A percentile compares a stretch with the other conserved stretches of the same genome.
Evolutionary conservation across 2,888 invertebrate genomes (phyloP).

Genomic region (Nemotelus pantherinus): DNA sequence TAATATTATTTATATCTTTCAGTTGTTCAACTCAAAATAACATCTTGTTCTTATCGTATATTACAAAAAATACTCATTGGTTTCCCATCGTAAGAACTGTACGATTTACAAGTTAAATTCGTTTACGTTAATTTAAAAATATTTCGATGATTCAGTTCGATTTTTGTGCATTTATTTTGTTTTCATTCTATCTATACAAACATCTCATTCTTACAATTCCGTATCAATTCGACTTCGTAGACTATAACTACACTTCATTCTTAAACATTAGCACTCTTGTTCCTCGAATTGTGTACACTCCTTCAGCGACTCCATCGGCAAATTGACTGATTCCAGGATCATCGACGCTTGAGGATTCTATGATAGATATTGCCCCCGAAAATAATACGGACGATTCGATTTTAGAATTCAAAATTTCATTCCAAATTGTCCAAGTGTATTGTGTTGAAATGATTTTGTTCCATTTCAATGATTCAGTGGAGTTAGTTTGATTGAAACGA

Average conservation of each 20-base stretch:
- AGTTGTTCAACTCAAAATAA: not conserved
- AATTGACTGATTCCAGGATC: conserved; percentile 42
- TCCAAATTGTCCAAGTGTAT: not conserved
- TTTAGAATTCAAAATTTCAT: not conserved
- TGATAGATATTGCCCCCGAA: not conserved
- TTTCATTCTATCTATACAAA: not conserved
- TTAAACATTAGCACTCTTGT: conserved; percentile 9
- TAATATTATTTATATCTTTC: not conserved
- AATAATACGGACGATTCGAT: too few species aligned
- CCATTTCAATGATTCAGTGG: too few species aligned
- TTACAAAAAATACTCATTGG: conserved; percentile 24
- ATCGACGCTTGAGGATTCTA: conserved; percentile 29
- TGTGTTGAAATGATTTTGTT: too few species aligned
- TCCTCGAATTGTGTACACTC: conserved; percentile 13
- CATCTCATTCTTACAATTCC: not conserved
- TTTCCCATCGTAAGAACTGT: not conserved
- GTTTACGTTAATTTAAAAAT: conserved; percentile 9
- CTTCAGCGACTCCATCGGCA: conserved; percentile 43
- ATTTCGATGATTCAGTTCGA: conserved; percentile 31
- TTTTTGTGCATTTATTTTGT: conserved; percentile 26
- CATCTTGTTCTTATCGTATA: not conserved
- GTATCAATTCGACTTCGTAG: not conserved
- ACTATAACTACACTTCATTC: not conserved
- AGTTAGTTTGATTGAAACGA: too few species aligned
- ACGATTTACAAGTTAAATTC: conserved; percentile 25